Conservation (phyloP, 2,888 invertebrate species). For the Sminthurides aquaticus region DNA sequence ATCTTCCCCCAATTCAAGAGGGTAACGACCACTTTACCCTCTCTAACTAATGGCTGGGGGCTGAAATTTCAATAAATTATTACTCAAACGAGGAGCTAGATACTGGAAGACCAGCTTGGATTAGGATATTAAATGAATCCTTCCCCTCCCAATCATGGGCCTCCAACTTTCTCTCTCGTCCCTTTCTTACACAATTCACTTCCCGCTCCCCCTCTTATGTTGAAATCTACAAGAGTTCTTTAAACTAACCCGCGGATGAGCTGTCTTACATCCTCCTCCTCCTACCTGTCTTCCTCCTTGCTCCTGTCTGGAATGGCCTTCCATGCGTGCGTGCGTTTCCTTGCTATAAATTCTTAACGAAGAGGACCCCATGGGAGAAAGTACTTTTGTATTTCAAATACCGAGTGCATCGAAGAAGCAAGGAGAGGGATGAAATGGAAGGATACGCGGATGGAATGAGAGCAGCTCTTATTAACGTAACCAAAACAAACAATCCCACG, state of each 20-base stretch:
- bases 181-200: no score
- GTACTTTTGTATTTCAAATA: background rate
- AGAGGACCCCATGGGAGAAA: background rate
- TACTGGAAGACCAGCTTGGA: background rate
- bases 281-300: background rate
- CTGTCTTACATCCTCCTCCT: background rate
- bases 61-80: slow-evolving; percentile 8
- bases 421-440: no score
- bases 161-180: background rate
- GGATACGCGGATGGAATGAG: no score
- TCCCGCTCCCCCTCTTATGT: no score
- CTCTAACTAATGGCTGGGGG: slow-evolving; percentile 4
- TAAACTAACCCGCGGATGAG: no score
- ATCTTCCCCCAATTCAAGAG: background rate
- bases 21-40: background rate
- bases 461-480: no score
- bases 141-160: background rate
- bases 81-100: background rate
- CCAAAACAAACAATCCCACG: background rate
- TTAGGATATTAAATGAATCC: background rate
- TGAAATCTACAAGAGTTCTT: no score
- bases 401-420: no score
- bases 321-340: background rate
- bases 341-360: background rate
- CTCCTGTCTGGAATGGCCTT: background rate